Evolutionary conservation across 2,113 vertebrate species (phyloP).

Genomic region (Regulus satrapa): DNA sequence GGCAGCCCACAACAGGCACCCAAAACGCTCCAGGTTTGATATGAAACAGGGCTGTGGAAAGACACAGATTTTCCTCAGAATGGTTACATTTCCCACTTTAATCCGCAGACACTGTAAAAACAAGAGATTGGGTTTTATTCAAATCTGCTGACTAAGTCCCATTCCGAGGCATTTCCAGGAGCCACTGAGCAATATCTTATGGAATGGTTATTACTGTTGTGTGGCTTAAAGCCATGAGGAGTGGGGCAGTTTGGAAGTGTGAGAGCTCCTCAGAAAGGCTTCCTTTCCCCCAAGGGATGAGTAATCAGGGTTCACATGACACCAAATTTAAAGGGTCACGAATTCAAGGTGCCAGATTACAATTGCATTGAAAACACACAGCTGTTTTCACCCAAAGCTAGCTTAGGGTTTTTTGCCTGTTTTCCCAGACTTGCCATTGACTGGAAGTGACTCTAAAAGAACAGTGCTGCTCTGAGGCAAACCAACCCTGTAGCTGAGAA

Average conservation of each 20-base stretch:
- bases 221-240: not conserved
- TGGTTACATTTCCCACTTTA: constrained; percentile 19
- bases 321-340: not conserved
- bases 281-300: not conserved
- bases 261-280: not conserved
- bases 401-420: not conserved
- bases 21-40: constrained; percentile 2
- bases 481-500: not conserved
- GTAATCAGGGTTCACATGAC: constrained; percentile 27
- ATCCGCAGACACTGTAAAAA: not conserved
- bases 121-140: not conserved
- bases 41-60: not conserved
- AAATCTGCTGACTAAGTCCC: constrained; percentile 9
- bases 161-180: constrained; percentile 20
- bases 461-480: not conserved
- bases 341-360: constrained; percentile 37
- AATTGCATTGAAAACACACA: not conserved
- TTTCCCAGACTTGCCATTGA: not conserved
- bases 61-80: not conserved
- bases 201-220: not conserved
- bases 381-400: not conserved
- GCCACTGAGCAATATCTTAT: not conserved
- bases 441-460: constrained; percentile 12
- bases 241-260: not conserved
- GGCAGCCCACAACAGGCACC: not conserved